A percentile compares a stretch with the other conserved stretches of the same genome.
phyloP scores from a whole-genome alignment of 1,140 invertebrate species.

The Cyrtorhinus lividipennis region DNA sequence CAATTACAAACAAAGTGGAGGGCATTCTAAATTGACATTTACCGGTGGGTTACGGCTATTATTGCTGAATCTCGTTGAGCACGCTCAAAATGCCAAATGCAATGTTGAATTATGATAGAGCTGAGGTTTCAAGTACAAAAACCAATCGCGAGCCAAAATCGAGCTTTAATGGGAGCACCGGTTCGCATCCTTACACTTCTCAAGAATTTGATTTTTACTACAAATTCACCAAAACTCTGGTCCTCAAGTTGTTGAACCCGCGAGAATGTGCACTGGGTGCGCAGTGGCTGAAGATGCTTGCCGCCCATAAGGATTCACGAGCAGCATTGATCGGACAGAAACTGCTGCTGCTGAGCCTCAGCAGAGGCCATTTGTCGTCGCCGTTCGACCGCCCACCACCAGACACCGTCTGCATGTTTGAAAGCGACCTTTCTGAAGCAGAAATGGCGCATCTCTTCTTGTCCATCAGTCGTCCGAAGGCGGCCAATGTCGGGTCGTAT shows the following conservation, averaged over 20 bases:
- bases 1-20: too few relatives aligned
- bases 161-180: too few relatives aligned
- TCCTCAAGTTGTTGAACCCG: neutral
- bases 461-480: neutral
- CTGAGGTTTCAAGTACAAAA: too few relatives aligned
- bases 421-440: neutral
- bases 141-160: too few relatives aligned
- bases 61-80: too few relatives aligned
- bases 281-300: neutral
- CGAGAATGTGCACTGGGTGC: neutral
- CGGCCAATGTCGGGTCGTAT: neutral
- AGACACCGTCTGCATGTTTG: neutral
- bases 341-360: neutral
- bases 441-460: neutral
- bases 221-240: neutral
- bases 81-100: too few relatives aligned
- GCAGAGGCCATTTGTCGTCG: neutral
- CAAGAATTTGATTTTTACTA: constrained; percentile 1
- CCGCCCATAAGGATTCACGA: neutral
- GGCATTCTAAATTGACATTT: too few relatives aligned
- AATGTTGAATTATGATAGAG: too few relatives aligned
- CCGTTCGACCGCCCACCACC: neutral
- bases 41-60: too few relatives aligned
- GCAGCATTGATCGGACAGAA: neutral
- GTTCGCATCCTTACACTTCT: too few relatives aligned